Evolutionary conservation across 2,113 vertebrate species (phyloP), one percentile per base, ranked within the genome.

Genomic region (Crocuta crocuta): DNA sequence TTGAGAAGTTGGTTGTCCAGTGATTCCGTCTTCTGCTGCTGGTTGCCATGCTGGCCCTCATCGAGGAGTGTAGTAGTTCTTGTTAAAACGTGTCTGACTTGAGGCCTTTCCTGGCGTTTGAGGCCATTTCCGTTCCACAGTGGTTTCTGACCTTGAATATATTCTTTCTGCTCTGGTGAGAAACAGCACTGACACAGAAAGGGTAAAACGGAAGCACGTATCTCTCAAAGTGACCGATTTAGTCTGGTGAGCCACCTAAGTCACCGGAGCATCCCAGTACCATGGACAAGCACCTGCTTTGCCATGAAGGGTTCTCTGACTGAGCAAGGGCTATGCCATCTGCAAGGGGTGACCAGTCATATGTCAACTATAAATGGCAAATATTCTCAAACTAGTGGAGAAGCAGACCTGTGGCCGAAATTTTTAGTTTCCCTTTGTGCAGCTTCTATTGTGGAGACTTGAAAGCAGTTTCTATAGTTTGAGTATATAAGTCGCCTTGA

Each of bases 151-250:
- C 31, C 13, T 19, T 65, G 65, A 84, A 31, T 76, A 7, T 39
- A 28, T 97, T 90, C 70, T 81, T 10, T 91, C 58, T 97, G 8
- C 0, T 92, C 0, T 79, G 91, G 93, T 80, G 91, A 61, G 89
- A 96, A 81, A 80, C 17, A 89, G 4, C 39, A 88, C 10, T 71
- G 48, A 12, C 74, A 92, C 24, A 70, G 13, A 70, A 92, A 66
- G 23, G 39, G 43, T 93, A n/a, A 11, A 80, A 43, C n/a, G 39
- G 35, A 58, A 26, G 55, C 61, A 63, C 94, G 33, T 83, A 15
- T 58, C 33, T 17, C 7, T 31, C 43, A 33, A 89, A 81, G 26
- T 8, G 13, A 39, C 78, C 63, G 1, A 23, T 86, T 86, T 96
- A 94, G 48, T 19, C 4, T 19, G 87, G 61, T 97, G 74, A 16